Base-by-base conservation (phyloP, 2,888 invertebrate species). In the Pammene aurita region DNA sequence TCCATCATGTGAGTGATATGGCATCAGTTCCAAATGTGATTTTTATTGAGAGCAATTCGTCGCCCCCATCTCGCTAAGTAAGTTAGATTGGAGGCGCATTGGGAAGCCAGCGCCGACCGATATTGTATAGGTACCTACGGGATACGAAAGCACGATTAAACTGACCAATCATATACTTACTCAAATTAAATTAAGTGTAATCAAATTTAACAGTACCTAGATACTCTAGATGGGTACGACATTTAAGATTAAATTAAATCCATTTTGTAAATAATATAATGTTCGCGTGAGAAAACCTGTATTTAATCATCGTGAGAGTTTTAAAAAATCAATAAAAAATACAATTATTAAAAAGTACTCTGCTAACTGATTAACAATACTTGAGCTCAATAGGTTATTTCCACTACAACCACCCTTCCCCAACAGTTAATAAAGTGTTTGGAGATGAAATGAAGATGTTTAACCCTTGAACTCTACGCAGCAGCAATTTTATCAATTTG, bases 1-100 rank as follows among this genome's bases (percentile, higher is more conserved):
- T 72, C 65, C 62, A 66, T 71, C 66, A 63, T 61, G 50, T 55
- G 62, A 60, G 60, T 48, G 56, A 70, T 71, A 66, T 71, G 66
- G 60, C 44, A 67, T 72, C 68, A 65, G 67, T 67, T 72, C 76
- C 79, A 86, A 90, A 91, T 90, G 86, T 88, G 89, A 88, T 86
- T 90, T 90, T 89, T 85, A 91, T 90, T 90, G 81, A 81, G 74
- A 75, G 76, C 85, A 87, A 90, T 89, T 89, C 84, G 79, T 85
- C 82, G 88, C 89, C 91, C 90, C 87, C 85, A 88, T 90, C 80
- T 74, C 71, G 72, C 77, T 79, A 84, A 87, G 81, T 84, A 84
- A 83, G 77, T 82, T 83, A 82, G 80, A 88, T 86, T 87, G 84
- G 81, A 79, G 80, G 79, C 76, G 70, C 75, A 65, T 65, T 69